Evolutionary conservation across 2,797 vertebrate species (phyloP).

Genomic region (Micromesistius poutassou): DNA sequence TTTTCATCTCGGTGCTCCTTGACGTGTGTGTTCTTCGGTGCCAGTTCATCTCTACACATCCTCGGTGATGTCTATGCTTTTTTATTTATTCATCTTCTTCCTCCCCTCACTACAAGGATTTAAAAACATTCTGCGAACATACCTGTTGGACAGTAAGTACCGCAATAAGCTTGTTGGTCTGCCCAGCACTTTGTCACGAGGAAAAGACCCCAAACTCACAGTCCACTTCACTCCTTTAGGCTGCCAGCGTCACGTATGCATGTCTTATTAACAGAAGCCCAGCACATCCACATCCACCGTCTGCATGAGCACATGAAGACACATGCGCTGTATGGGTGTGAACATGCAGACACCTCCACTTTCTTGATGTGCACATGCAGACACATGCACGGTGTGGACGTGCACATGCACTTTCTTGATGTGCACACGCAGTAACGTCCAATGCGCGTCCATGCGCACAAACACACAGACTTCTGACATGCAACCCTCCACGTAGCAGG

Average conservation of each 20-base stretch:
- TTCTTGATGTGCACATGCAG: too few relatives aligned
- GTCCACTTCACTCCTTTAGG: slow-evolving; percentile 24
- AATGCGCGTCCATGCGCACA: background rate
- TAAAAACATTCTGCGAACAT: slow-evolving; percentile 77
- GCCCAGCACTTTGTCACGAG: slow-evolving; percentile 40
- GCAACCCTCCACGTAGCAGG: slow-evolving; percentile 30
- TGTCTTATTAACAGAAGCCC: background rate
- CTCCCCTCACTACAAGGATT: slow-evolving; percentile 66
- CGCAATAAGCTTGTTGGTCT: slow-evolving; percentile 31
- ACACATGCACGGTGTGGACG: background rate
- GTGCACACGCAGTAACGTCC: background rate
- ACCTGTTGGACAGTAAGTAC: slow-evolving; percentile 76
- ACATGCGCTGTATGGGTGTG: too few relatives aligned
- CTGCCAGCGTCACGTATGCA: background rate
- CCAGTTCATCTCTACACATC: background rate
- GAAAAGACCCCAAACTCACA: slow-evolving; percentile 31
- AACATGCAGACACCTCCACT: too few relatives aligned
- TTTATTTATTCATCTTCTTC: slow-evolving; percentile 31
- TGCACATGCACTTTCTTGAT: too few relatives aligned
- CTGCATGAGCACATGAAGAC: too few relatives aligned
- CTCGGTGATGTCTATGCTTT: background rate
- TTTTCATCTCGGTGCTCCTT: background rate
- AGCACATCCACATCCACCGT: too few relatives aligned
- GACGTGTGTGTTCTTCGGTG: slow-evolving; percentile 1
- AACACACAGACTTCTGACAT: slow-evolving; percentile 8